phyloP scores from a whole-genome alignment of 2,888 invertebrate genomes.

The Ceramica pisi region DNA sequence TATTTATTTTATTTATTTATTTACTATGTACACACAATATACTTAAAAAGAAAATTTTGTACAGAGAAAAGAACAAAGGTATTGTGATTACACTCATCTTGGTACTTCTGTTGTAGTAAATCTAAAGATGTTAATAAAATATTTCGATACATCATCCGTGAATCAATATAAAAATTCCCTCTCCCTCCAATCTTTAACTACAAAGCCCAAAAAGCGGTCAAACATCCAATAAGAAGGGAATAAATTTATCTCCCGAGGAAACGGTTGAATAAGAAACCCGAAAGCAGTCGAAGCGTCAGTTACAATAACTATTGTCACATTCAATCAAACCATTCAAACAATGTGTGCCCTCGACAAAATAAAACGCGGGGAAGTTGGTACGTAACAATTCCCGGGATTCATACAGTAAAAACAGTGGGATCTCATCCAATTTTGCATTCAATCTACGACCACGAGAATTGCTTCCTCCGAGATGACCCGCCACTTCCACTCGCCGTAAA shows the following conservation, averaged over 20 bases:
- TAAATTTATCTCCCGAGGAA: constrained; percentile 74
- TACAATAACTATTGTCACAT: constrained; percentile 89
- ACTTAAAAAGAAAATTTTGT: no score
- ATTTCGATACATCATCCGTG: constrained; percentile 31
- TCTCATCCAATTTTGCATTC: constrained; percentile 91
- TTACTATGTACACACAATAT: no score
- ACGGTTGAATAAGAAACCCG: constrained; percentile 76
- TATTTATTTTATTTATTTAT: no score
- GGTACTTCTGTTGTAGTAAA: background rate
- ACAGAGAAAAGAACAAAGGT: no score
- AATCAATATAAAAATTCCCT: constrained; percentile 44
- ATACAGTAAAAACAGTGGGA: constrained; percentile 88
- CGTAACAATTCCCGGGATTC: constrained; percentile 82
- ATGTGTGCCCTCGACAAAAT: constrained; percentile 83
- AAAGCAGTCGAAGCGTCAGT: constrained; percentile 78
- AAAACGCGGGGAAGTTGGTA: constrained; percentile 81
- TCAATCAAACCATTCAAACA: constrained; percentile 88
- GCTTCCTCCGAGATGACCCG: constrained; percentile 90
- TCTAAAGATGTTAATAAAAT: constrained; percentile 31
- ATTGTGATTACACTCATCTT: background rate
- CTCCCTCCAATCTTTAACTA: constrained; percentile 65
- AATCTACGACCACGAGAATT: constrained; percentile 90
- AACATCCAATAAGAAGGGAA: constrained; percentile 73
- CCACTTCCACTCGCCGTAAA: constrained; percentile 88
- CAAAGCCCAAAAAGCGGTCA: constrained; percentile 68